Base-by-base conservation (phyloP, 2,888 invertebrate genomes). In the Agrypnus murinus region DNA sequence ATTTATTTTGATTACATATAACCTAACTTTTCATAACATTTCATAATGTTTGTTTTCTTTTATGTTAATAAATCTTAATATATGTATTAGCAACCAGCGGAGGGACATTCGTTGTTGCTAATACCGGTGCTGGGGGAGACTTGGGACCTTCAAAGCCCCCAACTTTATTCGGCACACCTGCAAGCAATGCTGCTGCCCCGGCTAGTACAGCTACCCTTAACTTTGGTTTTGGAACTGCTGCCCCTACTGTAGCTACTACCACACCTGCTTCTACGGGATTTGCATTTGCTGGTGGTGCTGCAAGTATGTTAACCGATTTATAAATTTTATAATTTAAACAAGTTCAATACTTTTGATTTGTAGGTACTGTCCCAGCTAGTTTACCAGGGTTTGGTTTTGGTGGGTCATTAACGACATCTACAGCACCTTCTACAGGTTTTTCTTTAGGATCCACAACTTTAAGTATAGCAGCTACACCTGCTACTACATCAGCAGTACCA, bases 221-320 rank as follows among this genome's bases (percentile, higher is more conserved):
- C 8, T 65, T 65, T 58, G 45, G 36, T 19, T 2, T 58, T 25
- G 57, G 55, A 8, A 14, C 9, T 46, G n/a, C 17, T 1, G 48
- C 78, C 32, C 63, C 77, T 32, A 70, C 75, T 2, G 67, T 77
- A 7, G 36, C 76, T 4, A 55, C 78, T 12, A 43, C 76, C 10
- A 67, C 77, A 14, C 65, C 77, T 6, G 66, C 77, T 2, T 68
- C 78, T 14, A 19, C 65, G 45, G 48, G 55, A 14, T 76, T 75
- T 43, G 50, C 25, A 17, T 60, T 71, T 40, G n/a, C n/a, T n/a
- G n/a, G n/a, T n/a, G 70, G 72, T 17, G 70, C 66, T 38, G 10
- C 58, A 6, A 36, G 57, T 57, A 40, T 40, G 40, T 40, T 4
- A 10, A 40, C 7, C 7, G 2, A 40, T n/a, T 40, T 40, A 7